These are phyloP conservation scores for Drosophila lowei DNA, from an alignment of 1,140 invertebrate species.

Conservation along the genomic window DNA sequence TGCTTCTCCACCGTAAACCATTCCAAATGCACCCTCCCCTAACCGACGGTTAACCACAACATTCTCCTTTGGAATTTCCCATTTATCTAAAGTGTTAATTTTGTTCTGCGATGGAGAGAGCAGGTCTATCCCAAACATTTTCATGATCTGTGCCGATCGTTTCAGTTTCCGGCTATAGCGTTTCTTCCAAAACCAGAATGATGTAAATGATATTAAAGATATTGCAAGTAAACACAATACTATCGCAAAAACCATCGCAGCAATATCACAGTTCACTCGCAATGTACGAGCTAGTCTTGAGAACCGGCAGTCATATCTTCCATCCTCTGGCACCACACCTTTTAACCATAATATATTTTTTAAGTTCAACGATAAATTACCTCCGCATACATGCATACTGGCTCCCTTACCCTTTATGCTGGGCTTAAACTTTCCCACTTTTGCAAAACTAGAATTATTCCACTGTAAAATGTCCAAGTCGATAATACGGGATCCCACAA, in stretches of 20 bases:
- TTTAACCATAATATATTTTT: conserved; percentile 87
- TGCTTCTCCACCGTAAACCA: conserved; percentile 93
- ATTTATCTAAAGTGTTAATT: conserved; percentile 88
- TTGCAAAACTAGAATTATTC: conserved; percentile 84
- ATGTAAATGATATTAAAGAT: conserved; percentile 88
- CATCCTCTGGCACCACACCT: conserved; percentile 87
- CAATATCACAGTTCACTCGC: conserved; percentile 88
- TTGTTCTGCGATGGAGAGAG: conserved; percentile 84
- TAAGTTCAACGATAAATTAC: conserved; percentile 84
- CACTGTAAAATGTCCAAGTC: conserved; percentile 89
- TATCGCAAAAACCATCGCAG: conserved; percentile 69
- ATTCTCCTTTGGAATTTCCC: conserved; percentile 92
- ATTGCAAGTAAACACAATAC: conserved; percentile 79
- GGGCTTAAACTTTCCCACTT: conserved; percentile 88
- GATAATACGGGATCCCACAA: conserved; percentile 87
- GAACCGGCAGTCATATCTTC: conserved; percentile 87
- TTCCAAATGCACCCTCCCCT: conserved; percentile 95
- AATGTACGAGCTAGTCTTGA: conserved; percentile 87
- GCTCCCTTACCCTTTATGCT: conserved; percentile 68
- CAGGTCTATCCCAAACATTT: conserved; percentile 88
- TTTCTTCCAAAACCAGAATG: conserved; percentile 89
- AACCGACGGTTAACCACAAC: conserved; percentile 95
- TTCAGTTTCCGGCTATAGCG: conserved; percentile 90
- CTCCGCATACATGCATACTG: conserved; percentile 73
- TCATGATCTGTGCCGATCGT: conserved; percentile 88